Conservation (phyloP, 2,888 invertebrate species). For the Andricus curvator region DNA sequence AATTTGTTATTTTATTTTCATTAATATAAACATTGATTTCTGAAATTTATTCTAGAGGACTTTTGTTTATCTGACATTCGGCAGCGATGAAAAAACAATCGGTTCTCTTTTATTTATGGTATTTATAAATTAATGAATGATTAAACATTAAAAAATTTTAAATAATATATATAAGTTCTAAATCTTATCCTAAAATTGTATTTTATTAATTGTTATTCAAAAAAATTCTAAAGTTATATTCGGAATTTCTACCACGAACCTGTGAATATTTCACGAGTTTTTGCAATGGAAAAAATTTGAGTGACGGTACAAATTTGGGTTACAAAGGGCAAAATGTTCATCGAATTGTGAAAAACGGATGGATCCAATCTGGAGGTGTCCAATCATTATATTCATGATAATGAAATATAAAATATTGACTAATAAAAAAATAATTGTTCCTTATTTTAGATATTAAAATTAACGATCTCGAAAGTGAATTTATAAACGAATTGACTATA, state of each 20-base stretch:
- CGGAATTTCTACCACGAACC: conserved; percentile 81
- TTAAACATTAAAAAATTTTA: neutral
- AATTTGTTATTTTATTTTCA: neutral
- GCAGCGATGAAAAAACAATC: conserved; percentile 76
- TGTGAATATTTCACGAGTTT: conserved; percentile 82
- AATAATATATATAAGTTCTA: neutral
- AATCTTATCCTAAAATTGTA: conserved; percentile 22
- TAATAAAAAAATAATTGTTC: conserved; percentile 20
- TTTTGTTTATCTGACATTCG: conserved; percentile 80
- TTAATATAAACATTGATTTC: too few species aligned
- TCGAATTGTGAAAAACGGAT: conserved; percentile 84
- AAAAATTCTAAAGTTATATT: conserved; percentile 79
- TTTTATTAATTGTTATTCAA: neutral
- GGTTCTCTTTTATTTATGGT: conserved; percentile 83
- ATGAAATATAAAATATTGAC: neutral
- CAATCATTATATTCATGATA: neutral
- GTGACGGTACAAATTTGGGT: conserved; percentile 58
- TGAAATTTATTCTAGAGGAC: conserved; percentile 79
- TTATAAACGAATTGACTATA: conserved; percentile 72
- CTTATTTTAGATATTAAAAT: conserved; percentile 60
- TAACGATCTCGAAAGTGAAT: conserved; percentile 44
- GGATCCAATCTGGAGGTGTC: conserved; percentile 85
- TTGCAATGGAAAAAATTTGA: conserved; percentile 77
- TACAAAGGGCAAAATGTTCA: conserved; percentile 65
- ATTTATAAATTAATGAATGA: neutral